Evolutionary conservation across 2,888 invertebrate genomes (phyloP).

Genomic region (Drosophila kambysellisi): DNA sequence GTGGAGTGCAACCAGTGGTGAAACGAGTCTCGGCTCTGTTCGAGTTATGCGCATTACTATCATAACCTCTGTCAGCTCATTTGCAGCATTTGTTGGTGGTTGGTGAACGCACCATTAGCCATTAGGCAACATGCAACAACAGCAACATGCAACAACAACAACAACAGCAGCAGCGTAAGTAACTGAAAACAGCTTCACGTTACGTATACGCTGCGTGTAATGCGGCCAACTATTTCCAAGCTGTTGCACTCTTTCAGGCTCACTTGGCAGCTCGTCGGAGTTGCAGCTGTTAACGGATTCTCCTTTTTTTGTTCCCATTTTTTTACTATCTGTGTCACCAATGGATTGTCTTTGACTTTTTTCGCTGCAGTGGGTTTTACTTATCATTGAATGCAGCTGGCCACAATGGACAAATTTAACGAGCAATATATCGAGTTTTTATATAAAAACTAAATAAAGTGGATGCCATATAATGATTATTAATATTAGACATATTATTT

Average conservation of each 20-base stretch:
- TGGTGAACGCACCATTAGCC: constrained; percentile 59
- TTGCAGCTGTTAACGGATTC: constrained; percentile 19
- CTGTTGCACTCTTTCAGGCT: constrained; percentile 77
- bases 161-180: constrained; percentile 20
- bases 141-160: constrained; percentile 8
- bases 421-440: background rate
- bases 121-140: constrained; percentile 40
- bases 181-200: constrained; percentile 43
- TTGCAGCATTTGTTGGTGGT: constrained; percentile 73
- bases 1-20: constrained; percentile 51
- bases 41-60: constrained; percentile 58
- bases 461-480: background rate
- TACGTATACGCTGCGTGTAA: constrained; percentile 68
- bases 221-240: constrained; percentile 70
- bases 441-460: constrained; percentile 8
- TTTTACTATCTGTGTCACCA: constrained; percentile 1
- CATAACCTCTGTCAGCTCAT: constrained; percentile 76
- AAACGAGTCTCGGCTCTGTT: background rate
- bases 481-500: background rate
- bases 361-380: constrained; percentile 9
- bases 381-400: constrained; percentile 15
- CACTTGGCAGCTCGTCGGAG: constrained; percentile 63
- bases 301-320: background rate
- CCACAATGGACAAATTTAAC: constrained; percentile 2
- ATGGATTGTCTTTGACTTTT: constrained; percentile 1